These are phyloP conservation scores for Pygoscelis antarcticus DNA, from an alignment of 2,113 vertebrate genomes.

Conservation along the genomic window DNA sequence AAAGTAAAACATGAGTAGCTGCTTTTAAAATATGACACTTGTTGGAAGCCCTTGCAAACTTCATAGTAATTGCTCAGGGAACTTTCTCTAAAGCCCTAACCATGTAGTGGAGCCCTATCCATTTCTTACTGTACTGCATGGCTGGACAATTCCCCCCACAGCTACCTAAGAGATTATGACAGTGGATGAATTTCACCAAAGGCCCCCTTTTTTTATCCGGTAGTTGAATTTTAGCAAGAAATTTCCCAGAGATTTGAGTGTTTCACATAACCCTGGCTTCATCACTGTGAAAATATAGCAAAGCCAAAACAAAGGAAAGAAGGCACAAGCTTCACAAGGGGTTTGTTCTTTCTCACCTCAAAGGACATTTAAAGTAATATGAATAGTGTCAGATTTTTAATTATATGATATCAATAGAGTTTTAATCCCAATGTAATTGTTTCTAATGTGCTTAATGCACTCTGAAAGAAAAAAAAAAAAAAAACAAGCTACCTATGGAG, in stretches of 20 bases:
- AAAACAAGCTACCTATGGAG: neutral
- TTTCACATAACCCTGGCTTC: neutral
- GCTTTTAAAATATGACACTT: neutral
- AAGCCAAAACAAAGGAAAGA: neutral
- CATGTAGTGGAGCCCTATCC: neutral
- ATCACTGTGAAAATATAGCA: neutral
- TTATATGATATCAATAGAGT: neutral
- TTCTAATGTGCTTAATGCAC: neutral
- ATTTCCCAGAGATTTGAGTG: neutral
- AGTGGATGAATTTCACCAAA: neutral
- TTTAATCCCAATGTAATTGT: neutral
- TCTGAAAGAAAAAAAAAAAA: neutral
- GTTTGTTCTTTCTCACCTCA: neutral
- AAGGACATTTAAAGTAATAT: neutral
- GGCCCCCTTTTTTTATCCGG: fast-evolving
- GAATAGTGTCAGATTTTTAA: neutral
- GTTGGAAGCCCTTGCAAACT: neutral
- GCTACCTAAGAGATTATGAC: neutral
- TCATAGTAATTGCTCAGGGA: neutral
- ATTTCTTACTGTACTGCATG: neutral
- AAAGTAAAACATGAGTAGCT: neutral
- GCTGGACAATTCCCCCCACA: neutral
- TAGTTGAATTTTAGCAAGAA: neutral
- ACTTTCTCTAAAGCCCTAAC: neutral
- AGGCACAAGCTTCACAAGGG: neutral